Evolutionary conservation across 2,797 vertebrate genomes (phyloP).

Genomic region (Falco columbarius): DNA sequence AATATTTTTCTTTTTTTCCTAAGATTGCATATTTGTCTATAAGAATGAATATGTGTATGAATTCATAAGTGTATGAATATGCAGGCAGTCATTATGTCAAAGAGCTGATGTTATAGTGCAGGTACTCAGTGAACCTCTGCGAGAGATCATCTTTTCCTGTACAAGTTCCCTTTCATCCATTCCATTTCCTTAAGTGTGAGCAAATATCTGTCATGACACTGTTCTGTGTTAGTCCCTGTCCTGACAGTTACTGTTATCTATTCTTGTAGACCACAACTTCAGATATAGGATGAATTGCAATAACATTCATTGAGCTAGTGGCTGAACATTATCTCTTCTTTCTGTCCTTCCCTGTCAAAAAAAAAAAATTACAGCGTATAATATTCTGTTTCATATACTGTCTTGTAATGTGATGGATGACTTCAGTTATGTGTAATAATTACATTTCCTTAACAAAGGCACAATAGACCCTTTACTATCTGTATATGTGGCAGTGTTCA

Average conservation of each 20-base stretch:
- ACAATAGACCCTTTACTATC: neutral
- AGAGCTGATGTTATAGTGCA: neutral
- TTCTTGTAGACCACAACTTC: neutral
- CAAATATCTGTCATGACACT: neutral
- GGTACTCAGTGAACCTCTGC: neutral
- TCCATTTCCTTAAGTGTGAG: neutral
- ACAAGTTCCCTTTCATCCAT: neutral
- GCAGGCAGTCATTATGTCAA: too few relatives aligned
- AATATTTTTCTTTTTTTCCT: neutral
- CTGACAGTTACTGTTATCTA: neutral
- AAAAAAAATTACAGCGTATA: neutral
- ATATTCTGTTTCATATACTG: neutral
- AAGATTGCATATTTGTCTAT: neutral
- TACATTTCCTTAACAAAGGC: neutral
- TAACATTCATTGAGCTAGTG: neutral
- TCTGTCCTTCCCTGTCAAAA: neutral
- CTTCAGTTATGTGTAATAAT: neutral
- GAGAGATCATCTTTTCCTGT: neutral
- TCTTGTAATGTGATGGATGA: neutral
- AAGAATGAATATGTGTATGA: neutral
- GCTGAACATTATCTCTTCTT: neutral
- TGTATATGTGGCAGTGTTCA: neutral
- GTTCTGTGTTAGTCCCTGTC: neutral
- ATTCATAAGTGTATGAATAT: neutral
- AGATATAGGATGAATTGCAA: accelerated